Conservation (phyloP, 2,113 vertebrate species). For the Microcebus tavaratra region DNA sequence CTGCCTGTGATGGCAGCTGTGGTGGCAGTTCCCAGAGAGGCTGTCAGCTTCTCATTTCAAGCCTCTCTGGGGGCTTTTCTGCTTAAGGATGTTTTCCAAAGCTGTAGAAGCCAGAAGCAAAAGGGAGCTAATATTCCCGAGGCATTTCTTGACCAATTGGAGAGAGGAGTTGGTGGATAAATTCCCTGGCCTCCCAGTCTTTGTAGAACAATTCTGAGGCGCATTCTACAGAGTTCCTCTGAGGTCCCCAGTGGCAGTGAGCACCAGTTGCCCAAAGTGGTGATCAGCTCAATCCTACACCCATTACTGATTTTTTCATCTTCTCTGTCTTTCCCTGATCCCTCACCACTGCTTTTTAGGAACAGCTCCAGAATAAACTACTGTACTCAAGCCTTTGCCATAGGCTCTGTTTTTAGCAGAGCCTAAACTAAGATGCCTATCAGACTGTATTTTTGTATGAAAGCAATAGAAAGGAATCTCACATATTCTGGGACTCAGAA, state of each 20-base stretch:
- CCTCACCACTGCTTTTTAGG: background rate
- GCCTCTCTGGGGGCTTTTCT: background rate
- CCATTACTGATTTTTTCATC: background rate
- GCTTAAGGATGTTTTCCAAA: background rate
- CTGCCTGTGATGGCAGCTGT: too few relatives aligned
- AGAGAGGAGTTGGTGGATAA: background rate
- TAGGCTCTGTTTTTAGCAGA: background rate
- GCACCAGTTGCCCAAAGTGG: background rate
- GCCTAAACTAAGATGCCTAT: background rate
- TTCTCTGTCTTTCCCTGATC: background rate
- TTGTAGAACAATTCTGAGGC: background rate
- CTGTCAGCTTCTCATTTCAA: background rate
- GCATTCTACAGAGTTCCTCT: background rate
- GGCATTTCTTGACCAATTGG: background rate
- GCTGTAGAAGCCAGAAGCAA: background rate
- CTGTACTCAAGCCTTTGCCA: background rate
- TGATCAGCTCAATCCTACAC: background rate
- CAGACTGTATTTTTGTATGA: background rate
- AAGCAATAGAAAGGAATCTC: constrained; percentile 8
- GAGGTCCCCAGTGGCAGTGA: background rate
- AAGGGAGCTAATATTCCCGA: background rate
- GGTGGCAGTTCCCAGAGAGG: background rate
- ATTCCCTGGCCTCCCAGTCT: background rate
- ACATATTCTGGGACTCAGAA: background rate
- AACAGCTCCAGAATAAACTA: background rate